phyloP scores from a whole-genome alignment of 2,888 invertebrate species.

The Oxyteleia sp. region DNA sequence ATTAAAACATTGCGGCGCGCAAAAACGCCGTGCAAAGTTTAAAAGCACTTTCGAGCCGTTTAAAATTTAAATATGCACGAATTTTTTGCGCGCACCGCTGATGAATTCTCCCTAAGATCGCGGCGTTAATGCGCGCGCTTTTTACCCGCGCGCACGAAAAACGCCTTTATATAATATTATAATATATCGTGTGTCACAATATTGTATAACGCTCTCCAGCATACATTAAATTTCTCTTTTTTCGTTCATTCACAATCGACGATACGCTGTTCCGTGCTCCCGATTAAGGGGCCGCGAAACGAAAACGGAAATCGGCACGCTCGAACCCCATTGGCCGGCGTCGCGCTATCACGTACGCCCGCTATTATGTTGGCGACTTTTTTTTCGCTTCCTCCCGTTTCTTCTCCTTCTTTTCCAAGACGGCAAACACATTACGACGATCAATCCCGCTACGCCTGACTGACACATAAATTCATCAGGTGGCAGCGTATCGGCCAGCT shows the following conservation, averaged over 20 bases:
- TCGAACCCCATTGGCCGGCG: constrained; percentile 21
- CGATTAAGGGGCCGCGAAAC: neutral
- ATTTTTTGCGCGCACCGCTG: neutral
- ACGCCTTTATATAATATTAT: constrained; percentile 18
- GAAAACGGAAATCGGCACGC: neutral
- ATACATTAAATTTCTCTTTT: constrained; percentile 27
- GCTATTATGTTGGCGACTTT: constrained; percentile 48
- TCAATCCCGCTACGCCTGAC: constrained; percentile 60
- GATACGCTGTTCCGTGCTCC: neutral
- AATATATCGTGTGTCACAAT: constrained; percentile 16
- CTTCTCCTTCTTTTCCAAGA: neutral
- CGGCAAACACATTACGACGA: constrained; percentile 48
- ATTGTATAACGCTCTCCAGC: constrained; percentile 9
- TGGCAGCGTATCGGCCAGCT: constrained; percentile 56
- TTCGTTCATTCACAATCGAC: neutral
- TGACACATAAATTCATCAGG: constrained; percentile 67
- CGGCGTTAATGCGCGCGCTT: neutral
- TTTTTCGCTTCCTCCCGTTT: too few species aligned
- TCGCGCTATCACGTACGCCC: constrained; percentile 39
- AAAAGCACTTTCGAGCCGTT: constrained; percentile 1
- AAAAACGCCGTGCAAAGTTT: neutral
- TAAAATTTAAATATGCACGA: constrained; percentile 2
- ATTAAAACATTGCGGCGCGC: neutral
- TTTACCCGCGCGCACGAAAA: neutral
- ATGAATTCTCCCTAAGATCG: neutral